Base-by-base conservation (phyloP, 2,888 invertebrate species). In the Helleia helle region DNA sequence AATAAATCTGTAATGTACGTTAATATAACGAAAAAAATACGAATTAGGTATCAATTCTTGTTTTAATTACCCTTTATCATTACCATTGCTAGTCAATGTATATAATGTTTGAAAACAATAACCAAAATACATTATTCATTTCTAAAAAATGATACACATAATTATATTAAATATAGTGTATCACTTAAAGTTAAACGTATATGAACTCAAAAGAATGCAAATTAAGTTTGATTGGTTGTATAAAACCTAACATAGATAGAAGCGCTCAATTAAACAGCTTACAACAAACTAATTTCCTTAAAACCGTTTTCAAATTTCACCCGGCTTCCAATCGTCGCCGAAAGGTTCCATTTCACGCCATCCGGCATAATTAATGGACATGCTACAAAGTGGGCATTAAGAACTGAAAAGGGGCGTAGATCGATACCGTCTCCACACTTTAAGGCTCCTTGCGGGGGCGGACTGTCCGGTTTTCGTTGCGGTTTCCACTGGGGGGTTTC, bases 311-410 rank as follows among this genome's bases (percentile, higher is more conserved):
- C 53, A 52, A 51, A 54, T 54, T 54, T 51, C 40, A 27, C 47
- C 49, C 50, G 40, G 42, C 51, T 49, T 52, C 54, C 59, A 60
- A 56, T 34, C 34, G 66, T 65, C 64, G 65, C 58, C 58, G 52
- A 58, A 59, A 63, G 59, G 61, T 59, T 61, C 59, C 58, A 61
- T 62, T 66, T 57, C 64, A 66, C 62, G 59, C 57, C 51, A 52
- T 56, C 63, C 63, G 59, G 61, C 71, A 73, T 80, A 77, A 80
- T 77, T 76, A 75, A 79, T 79, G 73, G 67, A 64, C 71, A 65
- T 63, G 63, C 69, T 69, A 68, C 73, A 63, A 80, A 79, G 72
- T 77, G 74, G 69, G 69, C 66, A 70, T 72, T 79, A 83, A 84
- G 83, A 81, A 73, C 68, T 55, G 62, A 56, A 51, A 34, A 56